Conservation (phyloP, 2,797 vertebrate species). For the Toxotes lorentzi region DNA sequence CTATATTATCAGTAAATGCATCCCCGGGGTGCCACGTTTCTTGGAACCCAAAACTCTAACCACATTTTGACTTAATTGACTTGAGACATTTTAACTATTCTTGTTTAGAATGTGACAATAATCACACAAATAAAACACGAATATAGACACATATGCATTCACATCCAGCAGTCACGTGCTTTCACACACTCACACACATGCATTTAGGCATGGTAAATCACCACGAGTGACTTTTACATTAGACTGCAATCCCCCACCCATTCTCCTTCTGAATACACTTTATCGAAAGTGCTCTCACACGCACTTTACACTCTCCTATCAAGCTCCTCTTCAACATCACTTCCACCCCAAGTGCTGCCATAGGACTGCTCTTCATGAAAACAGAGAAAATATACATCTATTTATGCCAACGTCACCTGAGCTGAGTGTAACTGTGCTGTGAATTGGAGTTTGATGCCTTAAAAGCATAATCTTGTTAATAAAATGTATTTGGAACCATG, state of each 20-base stretch:
- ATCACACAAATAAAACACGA: not conserved
- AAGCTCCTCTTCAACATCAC: constrained; percentile 60
- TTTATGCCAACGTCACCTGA: constrained; percentile 13
- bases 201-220: constrained; percentile 51
- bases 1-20: constrained; percentile 53
- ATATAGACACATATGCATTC: not conserved
- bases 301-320: constrained; percentile 58
- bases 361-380: constrained; percentile 35
- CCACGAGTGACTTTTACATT: constrained; percentile 66
- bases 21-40: constrained; percentile 46
- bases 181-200: constrained; percentile 4
- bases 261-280: constrained; percentile 65
- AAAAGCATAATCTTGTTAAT: constrained; percentile 68
- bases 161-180: too few relatives aligned
- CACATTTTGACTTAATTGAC: constrained; percentile 64
- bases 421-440: not conserved
- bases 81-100: constrained; percentile 47
- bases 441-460: constrained; percentile 39
- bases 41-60: constrained; percentile 54
- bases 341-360: constrained; percentile 13
- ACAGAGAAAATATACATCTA: constrained; percentile 13
- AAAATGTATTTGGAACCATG: constrained; percentile 12
- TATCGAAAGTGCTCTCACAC: constrained; percentile 65
- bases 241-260: constrained; percentile 42
- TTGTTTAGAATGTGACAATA: constrained; percentile 50